These are phyloP conservation scores for Sander lucioperca DNA, from an alignment of 2,113 vertebrate genomes.

Conservation along the genomic window DNA sequence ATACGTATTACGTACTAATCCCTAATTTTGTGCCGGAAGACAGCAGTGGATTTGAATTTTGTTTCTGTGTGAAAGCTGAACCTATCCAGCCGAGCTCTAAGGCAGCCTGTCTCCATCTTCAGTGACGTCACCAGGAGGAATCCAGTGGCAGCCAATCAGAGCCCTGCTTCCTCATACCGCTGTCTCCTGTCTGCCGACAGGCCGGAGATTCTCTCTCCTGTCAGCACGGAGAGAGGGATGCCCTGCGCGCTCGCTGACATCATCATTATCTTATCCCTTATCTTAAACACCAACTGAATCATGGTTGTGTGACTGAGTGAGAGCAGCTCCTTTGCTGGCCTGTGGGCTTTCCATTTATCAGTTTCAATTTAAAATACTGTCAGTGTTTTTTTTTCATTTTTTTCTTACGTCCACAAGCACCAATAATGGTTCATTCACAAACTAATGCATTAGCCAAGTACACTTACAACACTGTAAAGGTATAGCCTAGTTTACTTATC, in stretches of 20 bases:
- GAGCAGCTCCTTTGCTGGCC: conserved; percentile 3
- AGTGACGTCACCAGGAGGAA: conserved; percentile 56
- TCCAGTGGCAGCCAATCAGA: conserved; percentile 63
- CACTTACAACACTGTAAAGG: no score
- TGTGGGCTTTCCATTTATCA: not conserved
- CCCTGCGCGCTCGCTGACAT: conserved; percentile 42
- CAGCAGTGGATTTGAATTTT: not conserved
- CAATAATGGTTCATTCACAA: conserved; percentile 8
- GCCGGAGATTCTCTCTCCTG: conserved; percentile 27
- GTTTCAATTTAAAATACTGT: not conserved
- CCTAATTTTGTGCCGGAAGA: not conserved
- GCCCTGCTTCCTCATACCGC: conserved; percentile 23
- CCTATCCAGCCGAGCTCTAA: conserved; percentile 3
- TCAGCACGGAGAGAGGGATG: conserved; percentile 52
- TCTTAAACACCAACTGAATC: conserved; percentile 36
- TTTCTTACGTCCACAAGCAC: not conserved
- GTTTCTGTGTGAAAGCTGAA: conserved; percentile 13
- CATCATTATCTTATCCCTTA: not conserved
- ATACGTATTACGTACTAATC: not conserved
- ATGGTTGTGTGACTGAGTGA: conserved; percentile 8
- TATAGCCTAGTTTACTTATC: not conserved
- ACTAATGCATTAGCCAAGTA: not conserved
- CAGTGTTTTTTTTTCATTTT: no score
- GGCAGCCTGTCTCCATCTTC: conserved; percentile 54
- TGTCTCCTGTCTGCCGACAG: conserved; percentile 22